A percentile compares a stretch with the other conserved stretches of the same genome.
These are phyloP conservation scores for Sesia bembeciformis DNA, from an alignment of 2,888 invertebrate genomes.

Conservation along the genomic window DNA sequence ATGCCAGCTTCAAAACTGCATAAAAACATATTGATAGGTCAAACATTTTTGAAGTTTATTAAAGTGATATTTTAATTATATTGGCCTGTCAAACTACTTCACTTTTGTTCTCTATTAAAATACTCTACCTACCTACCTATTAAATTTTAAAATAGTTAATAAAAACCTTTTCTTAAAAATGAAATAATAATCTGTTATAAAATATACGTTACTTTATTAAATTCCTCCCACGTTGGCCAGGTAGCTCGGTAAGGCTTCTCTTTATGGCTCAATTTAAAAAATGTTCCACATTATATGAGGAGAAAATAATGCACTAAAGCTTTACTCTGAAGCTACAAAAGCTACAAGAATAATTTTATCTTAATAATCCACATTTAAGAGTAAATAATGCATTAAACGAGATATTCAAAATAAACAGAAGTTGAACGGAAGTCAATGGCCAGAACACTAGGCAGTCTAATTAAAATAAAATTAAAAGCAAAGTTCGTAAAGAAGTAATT, in stretches of 20 bases:
- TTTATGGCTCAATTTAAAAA: slow-evolving; percentile 65
- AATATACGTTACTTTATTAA: slow-evolving; percentile 62
- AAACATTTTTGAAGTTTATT: no score
- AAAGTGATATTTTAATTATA: no score
- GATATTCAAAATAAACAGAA: no score
- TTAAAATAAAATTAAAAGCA: background rate
- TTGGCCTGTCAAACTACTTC: no score
- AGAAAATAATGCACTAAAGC: slow-evolving; percentile 47
- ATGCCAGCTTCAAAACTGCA: no score
- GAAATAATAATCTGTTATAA: slow-evolving; percentile 48
- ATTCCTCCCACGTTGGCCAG: slow-evolving; percentile 46
- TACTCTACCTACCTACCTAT: no score
- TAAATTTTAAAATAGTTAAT: background rate
- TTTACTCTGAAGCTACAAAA: slow-evolving; percentile 34
- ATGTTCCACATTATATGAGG: slow-evolving; percentile 51
- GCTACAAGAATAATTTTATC: background rate
- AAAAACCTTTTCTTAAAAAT: background rate
- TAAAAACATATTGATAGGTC: no score
- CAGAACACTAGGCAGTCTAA: background rate
- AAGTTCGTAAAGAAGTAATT: slow-evolving; percentile 12
- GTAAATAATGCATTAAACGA: background rate
- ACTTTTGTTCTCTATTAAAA: no score
- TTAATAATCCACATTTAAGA: background rate
- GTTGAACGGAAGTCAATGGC: background rate
- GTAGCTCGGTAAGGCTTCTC: slow-evolving; percentile 43